Conservation (phyloP, 2,797 vertebrate genomes). For the Remorina albescens region DNA sequence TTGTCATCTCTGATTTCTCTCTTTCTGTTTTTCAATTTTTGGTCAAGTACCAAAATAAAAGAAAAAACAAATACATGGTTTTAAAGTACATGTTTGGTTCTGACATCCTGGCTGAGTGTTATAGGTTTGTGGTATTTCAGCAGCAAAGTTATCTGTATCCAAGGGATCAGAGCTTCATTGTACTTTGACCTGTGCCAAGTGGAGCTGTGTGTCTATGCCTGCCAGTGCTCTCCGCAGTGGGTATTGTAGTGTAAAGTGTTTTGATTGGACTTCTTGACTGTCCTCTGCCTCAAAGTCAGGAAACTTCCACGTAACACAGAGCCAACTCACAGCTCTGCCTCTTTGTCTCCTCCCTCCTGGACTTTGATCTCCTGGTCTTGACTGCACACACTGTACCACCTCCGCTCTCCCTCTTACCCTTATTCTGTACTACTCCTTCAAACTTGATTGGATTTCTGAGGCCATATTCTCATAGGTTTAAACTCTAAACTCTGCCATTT, state of each 20-base stretch:
- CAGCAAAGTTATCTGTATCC: slow-evolving; percentile 12
- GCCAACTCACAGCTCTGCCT: slow-evolving; percentile 31
- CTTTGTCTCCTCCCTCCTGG: slow-evolving; percentile 60
- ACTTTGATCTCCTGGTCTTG: slow-evolving; percentile 68
- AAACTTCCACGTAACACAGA: slow-evolving; percentile 63
- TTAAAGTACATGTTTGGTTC: neutral
- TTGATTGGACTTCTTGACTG: slow-evolving; percentile 19
- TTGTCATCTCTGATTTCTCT: no score
- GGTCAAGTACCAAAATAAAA: neutral
- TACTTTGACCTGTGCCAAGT: slow-evolving; percentile 47
- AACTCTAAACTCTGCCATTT: slow-evolving; percentile 35
- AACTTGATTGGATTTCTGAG: slow-evolving; percentile 45
- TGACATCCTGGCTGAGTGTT: slow-evolving; percentile 3
- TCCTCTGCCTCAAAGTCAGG: slow-evolving; percentile 26
- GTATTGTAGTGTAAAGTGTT: slow-evolving; percentile 36
- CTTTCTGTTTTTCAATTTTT: neutral
- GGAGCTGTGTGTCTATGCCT: slow-evolving; percentile 10
- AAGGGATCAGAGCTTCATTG: slow-evolving; percentile 20
- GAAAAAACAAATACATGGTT: slow-evolving; percentile 5
- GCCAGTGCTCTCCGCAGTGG: slow-evolving; percentile 9
- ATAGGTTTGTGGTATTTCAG: slow-evolving; percentile 2
- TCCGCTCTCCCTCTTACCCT: slow-evolving; percentile 14
- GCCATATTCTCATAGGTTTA: slow-evolving; percentile 33
- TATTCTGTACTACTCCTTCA: slow-evolving; percentile 35
- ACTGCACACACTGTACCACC: slow-evolving; percentile 42